Evolutionary conservation across 2,888 invertebrate genomes (phyloP), one percentile per base, ranked within the genome.

Genomic region (Cacoxenus indagator): DNA sequence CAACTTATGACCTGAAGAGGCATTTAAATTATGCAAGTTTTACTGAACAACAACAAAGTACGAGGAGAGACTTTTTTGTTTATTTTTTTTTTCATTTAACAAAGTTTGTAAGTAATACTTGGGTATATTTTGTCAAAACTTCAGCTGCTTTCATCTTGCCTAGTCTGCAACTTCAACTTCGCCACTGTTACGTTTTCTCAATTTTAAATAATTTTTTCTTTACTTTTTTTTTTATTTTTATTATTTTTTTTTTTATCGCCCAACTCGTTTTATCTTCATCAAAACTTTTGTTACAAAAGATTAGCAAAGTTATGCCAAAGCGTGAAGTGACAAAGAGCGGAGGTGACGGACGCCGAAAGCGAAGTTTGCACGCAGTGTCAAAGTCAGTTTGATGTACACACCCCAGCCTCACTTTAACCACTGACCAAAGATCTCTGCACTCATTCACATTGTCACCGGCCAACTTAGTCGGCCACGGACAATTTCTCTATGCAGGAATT

Each of bases 271-370:
- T 80, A 82, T 83, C 80, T 74, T 70, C 76, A 80, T 78, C 72
- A 78, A 80, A 74, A 83, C 74, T 81, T 83, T 78, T 78, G 76
- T 74, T 81, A 78, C 81, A 78, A 82, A 78, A 80, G 75, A 82
- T 81, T 83, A 75, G 70, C 70, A 78, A 81, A 83, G 84, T 81
- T 81, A 76, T 82, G 75, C 72, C 74, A 74, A 71, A 70, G 75
- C 59, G n/a, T n/a, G n/a, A n/a, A n/a, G n/a, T n/a, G n/a, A n/a
- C n/a, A 27, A 70, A 14, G 37, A 2, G 37, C 8, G 14, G 8
- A 37, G 14, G 37, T 14, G 37, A 1, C 37, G 14, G 37, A 37
- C 14, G 37, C 8, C 1, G 5, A 37, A 37, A 37, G 37, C 1
- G 5, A 2, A 37, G 37, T 37, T 8, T 2, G 37, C 8, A 14